Evolutionary conservation across 2,888 invertebrate genomes (phyloP).

Genomic region (Scotopteryx bipunctaria): DNA sequence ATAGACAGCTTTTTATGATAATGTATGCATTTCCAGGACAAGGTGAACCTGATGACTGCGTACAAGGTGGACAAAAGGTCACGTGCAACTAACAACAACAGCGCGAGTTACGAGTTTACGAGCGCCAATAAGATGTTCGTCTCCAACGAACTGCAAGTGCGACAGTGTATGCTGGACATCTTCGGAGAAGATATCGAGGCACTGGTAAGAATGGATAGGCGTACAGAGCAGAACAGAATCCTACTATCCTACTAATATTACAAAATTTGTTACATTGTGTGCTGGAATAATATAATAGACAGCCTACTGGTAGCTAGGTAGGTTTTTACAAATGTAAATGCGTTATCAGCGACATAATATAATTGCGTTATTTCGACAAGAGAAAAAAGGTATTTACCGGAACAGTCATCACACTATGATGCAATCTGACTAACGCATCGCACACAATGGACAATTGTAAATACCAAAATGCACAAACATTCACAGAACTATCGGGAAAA

Average conservation of each 20-base stretch:
- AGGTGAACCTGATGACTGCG: conserved; percentile 88
- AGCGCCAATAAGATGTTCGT: conserved; percentile 92
- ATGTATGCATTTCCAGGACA: conserved; percentile 71
- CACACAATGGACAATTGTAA: background rate
- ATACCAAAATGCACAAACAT: background rate
- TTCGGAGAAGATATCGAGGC: conserved; percentile 86
- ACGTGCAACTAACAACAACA: conserved; percentile 76
- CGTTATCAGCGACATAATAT: too few relatives aligned
- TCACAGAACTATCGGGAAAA: conserved; percentile 85
- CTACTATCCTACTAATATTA: too few relatives aligned
- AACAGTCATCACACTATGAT: too few relatives aligned
- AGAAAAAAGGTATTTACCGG: too few relatives aligned
- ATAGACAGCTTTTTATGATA: too few relatives aligned
- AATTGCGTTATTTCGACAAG: too few relatives aligned
- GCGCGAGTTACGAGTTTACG: conserved; percentile 87
- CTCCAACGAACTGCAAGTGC: conserved; percentile 80
- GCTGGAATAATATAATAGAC: too few relatives aligned
- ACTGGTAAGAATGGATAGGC: conserved; percentile 66
- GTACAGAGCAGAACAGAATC: too few relatives aligned
- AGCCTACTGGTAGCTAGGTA: too few relatives aligned
- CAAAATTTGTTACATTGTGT: too few relatives aligned
- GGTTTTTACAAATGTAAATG: too few relatives aligned
- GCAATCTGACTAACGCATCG: background rate
- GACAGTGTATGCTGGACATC: conserved; percentile 86
- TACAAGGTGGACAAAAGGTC: conserved; percentile 88